Evolutionary conservation across 2,797 vertebrate species (phyloP).

Genomic region (Sebastolobus alascanus): DNA sequence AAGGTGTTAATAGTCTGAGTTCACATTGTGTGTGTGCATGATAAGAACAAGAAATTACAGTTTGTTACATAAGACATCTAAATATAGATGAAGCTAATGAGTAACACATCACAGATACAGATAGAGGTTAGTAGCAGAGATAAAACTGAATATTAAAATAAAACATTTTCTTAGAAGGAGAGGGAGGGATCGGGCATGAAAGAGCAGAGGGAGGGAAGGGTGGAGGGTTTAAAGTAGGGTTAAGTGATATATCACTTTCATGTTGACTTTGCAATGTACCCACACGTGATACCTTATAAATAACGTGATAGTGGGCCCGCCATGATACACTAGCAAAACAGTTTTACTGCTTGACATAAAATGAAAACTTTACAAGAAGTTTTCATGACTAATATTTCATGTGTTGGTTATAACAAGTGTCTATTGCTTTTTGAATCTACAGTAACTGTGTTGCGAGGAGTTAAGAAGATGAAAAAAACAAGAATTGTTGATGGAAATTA

Average conservation of each 20-base stretch:
- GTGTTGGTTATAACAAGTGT: background rate
- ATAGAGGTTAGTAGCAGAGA: background rate
- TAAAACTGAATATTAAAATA: background rate
- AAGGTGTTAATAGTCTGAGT: slow-evolving; percentile 1
- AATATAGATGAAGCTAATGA: slow-evolving; percentile 50
- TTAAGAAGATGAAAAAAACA: background rate
- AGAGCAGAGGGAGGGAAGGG: background rate
- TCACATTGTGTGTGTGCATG: background rate
- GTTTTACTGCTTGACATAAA: background rate
- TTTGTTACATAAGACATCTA: slow-evolving; percentile 42
- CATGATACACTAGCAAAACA: background rate
- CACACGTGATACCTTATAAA: slow-evolving; percentile 20
- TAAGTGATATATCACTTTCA: slow-evolving; percentile 39
- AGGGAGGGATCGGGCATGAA: background rate
- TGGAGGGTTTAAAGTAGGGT: background rate
- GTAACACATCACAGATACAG: slow-evolving; percentile 21
- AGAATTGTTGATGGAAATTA: background rate
- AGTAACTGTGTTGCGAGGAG: background rate
- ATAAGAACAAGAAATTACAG: slow-evolving; percentile 17
- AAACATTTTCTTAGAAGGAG: slow-evolving; percentile 12
- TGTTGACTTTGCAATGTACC: slow-evolving; percentile 48
- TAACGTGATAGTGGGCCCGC: background rate
- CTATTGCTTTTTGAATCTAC: background rate
- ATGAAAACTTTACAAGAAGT: background rate
- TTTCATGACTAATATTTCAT: background rate